phyloP scores from a whole-genome alignment of 2,888 invertebrate genomes.

The Drosophila subsilvestris region DNA sequence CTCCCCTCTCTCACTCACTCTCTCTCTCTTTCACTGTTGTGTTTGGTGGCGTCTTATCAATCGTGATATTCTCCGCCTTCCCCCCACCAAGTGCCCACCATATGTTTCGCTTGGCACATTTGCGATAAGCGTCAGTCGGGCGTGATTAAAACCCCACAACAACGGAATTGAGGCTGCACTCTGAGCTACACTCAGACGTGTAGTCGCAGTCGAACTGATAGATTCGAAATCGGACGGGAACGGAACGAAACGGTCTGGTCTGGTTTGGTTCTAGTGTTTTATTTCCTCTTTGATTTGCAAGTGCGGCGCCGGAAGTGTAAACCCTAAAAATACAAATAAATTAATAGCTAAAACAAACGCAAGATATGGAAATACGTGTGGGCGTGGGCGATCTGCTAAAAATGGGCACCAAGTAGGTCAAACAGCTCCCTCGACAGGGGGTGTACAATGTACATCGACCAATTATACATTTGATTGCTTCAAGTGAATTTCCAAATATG shows the following conservation, averaged over 20 bases:
- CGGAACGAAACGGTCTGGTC: not conserved
- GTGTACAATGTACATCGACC: too few relatives aligned
- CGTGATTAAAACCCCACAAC: slow-evolving; percentile 27
- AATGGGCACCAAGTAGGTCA: slow-evolving; percentile 62
- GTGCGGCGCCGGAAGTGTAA: slow-evolving; percentile 54
- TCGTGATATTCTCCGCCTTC: slow-evolving; percentile 15
- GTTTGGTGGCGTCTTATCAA: slow-evolving; percentile 28
- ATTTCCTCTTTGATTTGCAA: slow-evolving; percentile 56
- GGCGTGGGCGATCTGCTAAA: slow-evolving; percentile 56
- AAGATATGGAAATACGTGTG: slow-evolving; percentile 55
- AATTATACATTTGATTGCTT: slow-evolving; percentile 8
- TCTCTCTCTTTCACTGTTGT: not conserved
- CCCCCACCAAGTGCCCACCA: slow-evolving; percentile 2
- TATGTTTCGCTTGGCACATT: slow-evolving; percentile 19
- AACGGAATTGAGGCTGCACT: slow-evolving; percentile 40
- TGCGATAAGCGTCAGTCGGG: slow-evolving; percentile 26
- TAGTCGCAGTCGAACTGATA: slow-evolving; percentile 22
- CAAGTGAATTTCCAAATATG: not conserved
- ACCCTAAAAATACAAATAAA: not conserved
- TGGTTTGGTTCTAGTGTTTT: slow-evolving; percentile 42
- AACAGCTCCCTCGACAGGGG: not conserved
- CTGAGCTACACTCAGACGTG: slow-evolving; percentile 14
- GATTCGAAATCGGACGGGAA: slow-evolving; percentile 11
- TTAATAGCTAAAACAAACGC: not conserved
- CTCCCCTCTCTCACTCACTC: not conserved